Base-by-base conservation (phyloP, 2,797 vertebrate species). In the Enteromius anoplus region DNA sequence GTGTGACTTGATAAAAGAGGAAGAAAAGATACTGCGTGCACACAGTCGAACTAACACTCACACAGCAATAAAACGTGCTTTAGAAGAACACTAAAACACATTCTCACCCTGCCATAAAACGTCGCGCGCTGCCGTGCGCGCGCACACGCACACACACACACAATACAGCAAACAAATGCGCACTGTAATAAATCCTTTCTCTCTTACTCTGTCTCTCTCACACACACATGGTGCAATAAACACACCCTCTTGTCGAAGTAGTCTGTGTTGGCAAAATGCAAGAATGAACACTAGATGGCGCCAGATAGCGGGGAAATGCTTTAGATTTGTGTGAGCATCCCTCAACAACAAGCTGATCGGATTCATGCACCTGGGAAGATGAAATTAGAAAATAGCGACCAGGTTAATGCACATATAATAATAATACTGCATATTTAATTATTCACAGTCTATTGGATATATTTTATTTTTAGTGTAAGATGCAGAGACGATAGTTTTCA, bases 201-300 rank as follows among this genome's bases (percentile, higher is more conserved):
- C 60, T 45, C 42, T 34, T 49, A 23, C 72, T 10, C 42, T 11
- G 37, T 14, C 19, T 64, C 42, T 29, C 60, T n/a, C 17, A n/a
- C 47, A 6, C 49, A 60, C 23, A 78, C 51, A 37, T 19, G 37
- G 21, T 64, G 51, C 45, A 75, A 84, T 53, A 86, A 80, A 81
- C 80, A 73, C 60, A 45, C 55, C 45, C 15, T 81, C 66, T 65
- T 15, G 88, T 76, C 76, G 60, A 34, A 70, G 17, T 23, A 42
- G 34, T 17, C 60, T 34, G 34, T 29, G 40, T n/a, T 81, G 68
- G 73, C 82, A n/a, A 60, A 80, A 49, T 65, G 5, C 26, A 5
- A 29, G 70, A 62, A 21, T 42, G n/a, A 17, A 70, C 88, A 58
- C 88, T 86, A 87, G 87, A 87, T 89, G 87, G 88, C 88, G 82